These are phyloP conservation scores for Marasmarcha lunaedactyla DNA, from an alignment of 2,888 invertebrate genomes.

Conservation along the genomic window DNA sequence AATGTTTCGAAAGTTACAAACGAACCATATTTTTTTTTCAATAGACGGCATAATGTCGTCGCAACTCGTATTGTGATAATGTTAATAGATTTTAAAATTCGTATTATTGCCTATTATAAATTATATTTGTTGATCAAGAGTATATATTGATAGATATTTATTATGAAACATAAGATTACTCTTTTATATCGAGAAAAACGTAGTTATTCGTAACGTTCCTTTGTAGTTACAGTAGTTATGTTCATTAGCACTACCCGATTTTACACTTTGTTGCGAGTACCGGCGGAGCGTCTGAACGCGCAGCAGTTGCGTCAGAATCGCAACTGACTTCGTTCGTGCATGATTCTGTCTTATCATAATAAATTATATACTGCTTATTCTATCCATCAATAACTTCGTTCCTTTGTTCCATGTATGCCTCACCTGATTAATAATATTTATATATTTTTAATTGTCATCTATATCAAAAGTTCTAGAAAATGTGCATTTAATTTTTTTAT, in stretches of 20 bases:
- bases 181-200: conserved; percentile 36
- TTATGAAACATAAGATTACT: conserved; percentile 45
- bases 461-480: conserved; percentile 27
- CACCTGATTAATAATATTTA: too few species aligned
- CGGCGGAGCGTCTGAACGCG: too few species aligned
- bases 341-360: too few species aligned
- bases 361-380: too few species aligned
- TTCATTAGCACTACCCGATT: conserved; percentile 15
- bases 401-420: too few species aligned
- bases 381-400: too few species aligned
- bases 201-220: conserved; percentile 32
- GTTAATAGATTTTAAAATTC: conserved; percentile 46
- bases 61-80: conserved; percentile 54
- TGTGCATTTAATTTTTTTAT: conserved; percentile 43
- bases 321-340: too few species aligned
- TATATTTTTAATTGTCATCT: conserved; percentile 29
- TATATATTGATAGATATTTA: conserved; percentile 63
- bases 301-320: too few species aligned
- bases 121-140: conserved; percentile 60
- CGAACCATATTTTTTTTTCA: conserved; percentile 32
- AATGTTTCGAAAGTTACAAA: conserved; percentile 27
- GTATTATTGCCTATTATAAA: conserved; percentile 53
- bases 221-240: conserved; percentile 27
- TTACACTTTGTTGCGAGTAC: not conserved
- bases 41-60: conserved; percentile 43